phyloP scores from a whole-genome alignment of 35 echinoderm and acorn worm genomes.

The Ptychodera flava region DNA sequence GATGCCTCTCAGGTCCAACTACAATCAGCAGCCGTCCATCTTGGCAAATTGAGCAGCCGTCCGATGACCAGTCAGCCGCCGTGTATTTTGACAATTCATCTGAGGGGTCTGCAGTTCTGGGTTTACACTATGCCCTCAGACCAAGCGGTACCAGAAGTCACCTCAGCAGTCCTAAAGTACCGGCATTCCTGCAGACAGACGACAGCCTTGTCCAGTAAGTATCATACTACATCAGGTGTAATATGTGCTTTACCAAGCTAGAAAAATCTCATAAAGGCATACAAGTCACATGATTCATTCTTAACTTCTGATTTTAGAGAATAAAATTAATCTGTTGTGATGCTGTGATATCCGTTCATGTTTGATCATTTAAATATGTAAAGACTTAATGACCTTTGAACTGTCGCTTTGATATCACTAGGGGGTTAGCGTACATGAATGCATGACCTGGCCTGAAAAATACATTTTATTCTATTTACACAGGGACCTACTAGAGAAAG shows the following conservation, averaged over 20 bases:
- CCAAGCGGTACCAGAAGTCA: slow-evolving; percentile 3
- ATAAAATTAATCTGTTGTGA: too few species aligned
- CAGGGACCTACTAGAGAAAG: slow-evolving; percentile 53
- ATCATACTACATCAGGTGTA: neutral
- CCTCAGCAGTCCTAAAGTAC: slow-evolving; percentile 8
- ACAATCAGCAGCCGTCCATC: slow-evolving; percentile 80
- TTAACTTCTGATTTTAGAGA: too few species aligned
- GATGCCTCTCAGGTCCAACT: slow-evolving; percentile 45
- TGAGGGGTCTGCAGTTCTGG: slow-evolving; percentile 53
- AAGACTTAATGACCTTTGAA: too few species aligned
- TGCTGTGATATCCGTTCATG: too few species aligned
- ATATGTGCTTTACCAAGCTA: neutral
- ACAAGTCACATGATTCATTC: too few species aligned
- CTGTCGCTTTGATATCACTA: too few species aligned
- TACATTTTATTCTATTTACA: too few species aligned
- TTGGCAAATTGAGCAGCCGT: slow-evolving; percentile 34
- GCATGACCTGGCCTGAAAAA: too few species aligned
- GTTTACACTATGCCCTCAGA: slow-evolving; percentile 40
- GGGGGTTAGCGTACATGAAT: too few species aligned
- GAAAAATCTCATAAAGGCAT: too few species aligned
- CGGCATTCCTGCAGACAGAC: slow-evolving; percentile 58
- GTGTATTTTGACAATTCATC: slow-evolving; percentile 22
- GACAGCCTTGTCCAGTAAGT: slow-evolving; percentile 65
- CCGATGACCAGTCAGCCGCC: neutral
- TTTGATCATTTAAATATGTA: too few species aligned